Conservation (phyloP, 2,888 invertebrate species). For the Ectemnius lituratus region DNA sequence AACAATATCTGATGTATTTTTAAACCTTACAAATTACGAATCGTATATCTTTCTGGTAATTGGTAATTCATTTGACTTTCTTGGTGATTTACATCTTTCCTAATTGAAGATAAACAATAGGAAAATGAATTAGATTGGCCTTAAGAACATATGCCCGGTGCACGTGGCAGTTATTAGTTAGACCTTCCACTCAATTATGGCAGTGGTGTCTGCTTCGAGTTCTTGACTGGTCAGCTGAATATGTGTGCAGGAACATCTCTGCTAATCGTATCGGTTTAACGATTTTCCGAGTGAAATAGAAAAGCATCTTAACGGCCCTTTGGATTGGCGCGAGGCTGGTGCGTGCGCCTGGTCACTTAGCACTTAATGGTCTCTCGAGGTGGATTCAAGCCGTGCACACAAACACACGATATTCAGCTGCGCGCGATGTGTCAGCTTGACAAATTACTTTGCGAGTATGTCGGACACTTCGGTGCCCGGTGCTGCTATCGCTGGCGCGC, state of each 20-base stretch:
- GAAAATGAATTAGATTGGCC: neutral
- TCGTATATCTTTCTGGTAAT: too few species aligned
- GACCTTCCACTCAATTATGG: too few species aligned
- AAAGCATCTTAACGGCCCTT: neutral
- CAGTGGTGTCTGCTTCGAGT: too few species aligned
- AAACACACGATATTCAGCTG: constrained; percentile 20
- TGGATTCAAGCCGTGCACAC: constrained; percentile 13
- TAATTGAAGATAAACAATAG: neutral
- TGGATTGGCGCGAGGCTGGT: neutral
- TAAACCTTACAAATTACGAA: too few species aligned
- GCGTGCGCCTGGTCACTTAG: neutral
- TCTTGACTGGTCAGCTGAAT: too few species aligned
- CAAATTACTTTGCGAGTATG: constrained; percentile 32
- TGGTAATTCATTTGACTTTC: neutral
- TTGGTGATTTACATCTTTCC: neutral
- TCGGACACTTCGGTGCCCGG: constrained; percentile 8
- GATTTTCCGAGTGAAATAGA: too few species aligned
- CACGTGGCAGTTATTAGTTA: neutral
- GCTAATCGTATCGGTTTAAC: too few species aligned
- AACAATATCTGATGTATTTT: too few species aligned
- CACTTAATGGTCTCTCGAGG: constrained; percentile 11
- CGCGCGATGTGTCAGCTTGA: constrained; percentile 27
- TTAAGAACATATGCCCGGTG: neutral
- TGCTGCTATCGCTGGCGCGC: neutral
- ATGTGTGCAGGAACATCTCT: too few species aligned